Conservation (phyloP, 2,113 vertebrate species). For the Aphelocoma coerulescens region DNA sequence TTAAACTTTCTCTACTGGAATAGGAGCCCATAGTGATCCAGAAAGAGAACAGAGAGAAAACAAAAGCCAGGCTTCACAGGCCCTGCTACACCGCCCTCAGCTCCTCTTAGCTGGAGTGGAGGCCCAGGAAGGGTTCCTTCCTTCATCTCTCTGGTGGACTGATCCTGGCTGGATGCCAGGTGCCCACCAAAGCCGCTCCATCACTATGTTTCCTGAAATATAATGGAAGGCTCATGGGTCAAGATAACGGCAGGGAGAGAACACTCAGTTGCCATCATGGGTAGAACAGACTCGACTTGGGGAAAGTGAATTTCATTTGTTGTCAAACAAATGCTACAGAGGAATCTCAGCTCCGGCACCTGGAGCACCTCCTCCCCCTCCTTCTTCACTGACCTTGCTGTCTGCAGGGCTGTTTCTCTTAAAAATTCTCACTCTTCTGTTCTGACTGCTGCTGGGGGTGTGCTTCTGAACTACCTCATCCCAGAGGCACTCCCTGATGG, state of each 20-base stretch:
- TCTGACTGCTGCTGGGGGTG: neutral
- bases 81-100: neutral
- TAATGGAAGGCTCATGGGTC: accelerated
- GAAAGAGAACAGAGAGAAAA: neutral
- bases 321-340: neutral
- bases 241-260: neutral
- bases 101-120: neutral
- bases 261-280: neutral
- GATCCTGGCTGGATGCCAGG: neutral
- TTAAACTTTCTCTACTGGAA: neutral
- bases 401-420: neutral
- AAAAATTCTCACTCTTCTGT: neutral
- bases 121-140: neutral
- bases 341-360: neutral
- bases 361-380: neutral
- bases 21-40: neutral
- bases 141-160: neutral
- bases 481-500: neutral
- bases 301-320: neutral
- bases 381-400: neutral
- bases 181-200: neutral
- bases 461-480: neutral
- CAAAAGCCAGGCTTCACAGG: neutral
- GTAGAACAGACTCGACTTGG: neutral
- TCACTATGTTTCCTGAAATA: no score